These are phyloP conservation scores for Coleophora flavipennella DNA, from an alignment of 2,888 invertebrate genomes.

Conservation along the genomic window DNA sequence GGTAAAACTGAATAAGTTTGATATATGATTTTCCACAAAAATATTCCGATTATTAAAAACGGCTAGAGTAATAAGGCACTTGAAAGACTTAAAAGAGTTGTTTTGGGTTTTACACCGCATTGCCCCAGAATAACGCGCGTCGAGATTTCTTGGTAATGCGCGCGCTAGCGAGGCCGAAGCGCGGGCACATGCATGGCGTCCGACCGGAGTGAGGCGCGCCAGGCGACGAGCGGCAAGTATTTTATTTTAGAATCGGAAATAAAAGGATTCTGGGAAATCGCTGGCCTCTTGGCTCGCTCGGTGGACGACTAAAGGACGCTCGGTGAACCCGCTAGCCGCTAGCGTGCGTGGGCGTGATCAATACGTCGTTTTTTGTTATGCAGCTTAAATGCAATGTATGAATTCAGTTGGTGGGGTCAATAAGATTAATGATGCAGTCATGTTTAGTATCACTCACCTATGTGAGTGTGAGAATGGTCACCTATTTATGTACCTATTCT, in stretches of 20 bases:
- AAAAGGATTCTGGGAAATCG: conserved; percentile 61
- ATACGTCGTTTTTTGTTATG: conserved; percentile 11
- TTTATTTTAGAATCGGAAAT: conserved; percentile 70
- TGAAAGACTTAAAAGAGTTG: conserved; percentile 59
- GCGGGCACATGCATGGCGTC: no score
- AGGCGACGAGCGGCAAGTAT: conserved; percentile 24
- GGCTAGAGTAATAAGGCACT: conserved; percentile 34
- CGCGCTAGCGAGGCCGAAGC: conserved; percentile 18
- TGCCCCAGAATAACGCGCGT: conserved; percentile 62
- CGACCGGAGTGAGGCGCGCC: no score
- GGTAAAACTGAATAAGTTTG: conserved; percentile 28
- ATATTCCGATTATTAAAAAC: conserved; percentile 61
- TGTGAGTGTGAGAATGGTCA: no score
- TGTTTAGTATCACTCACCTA: no score
- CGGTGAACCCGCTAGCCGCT: conserved; percentile 28
- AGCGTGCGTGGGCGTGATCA: conserved; percentile 18
- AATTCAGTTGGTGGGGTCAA: not conserved
- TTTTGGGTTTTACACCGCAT: conserved; percentile 58
- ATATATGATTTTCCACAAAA: conserved; percentile 49
- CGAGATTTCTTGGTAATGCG: conserved; percentile 55
- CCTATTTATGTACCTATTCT: no score
- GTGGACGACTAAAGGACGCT: conserved; percentile 3
- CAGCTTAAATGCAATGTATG: not conserved
- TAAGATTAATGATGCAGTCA: no score
- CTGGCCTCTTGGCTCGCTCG: conserved; percentile 40